Percentiles rank a stretch among this genome's conserved stretches.
Evolutionary conservation across 2,797 vertebrate genomes (phyloP).

Genomic region (Atherinosoma microstoma): DNA sequence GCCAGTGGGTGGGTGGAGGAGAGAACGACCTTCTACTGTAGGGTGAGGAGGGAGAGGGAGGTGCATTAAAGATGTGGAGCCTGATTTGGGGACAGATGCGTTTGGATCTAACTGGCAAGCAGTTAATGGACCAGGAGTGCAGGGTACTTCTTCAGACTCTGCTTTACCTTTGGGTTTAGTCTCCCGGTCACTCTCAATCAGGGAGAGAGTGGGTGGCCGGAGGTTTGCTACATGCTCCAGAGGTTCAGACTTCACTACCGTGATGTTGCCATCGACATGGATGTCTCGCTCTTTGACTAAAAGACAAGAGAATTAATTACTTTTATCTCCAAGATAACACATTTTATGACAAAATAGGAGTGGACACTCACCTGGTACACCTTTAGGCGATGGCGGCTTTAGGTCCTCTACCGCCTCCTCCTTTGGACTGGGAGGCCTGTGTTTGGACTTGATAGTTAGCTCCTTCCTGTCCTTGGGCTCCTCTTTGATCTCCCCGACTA

Average conservation of each 20-base stretch:
- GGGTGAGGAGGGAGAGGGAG: conserved; percentile 80
- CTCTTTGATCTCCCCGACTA: conserved; percentile 62
- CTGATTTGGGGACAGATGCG: conserved; percentile 69
- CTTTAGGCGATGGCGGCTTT: conserved; percentile 79
- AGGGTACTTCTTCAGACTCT: conserved; percentile 81
- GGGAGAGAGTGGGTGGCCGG: conserved; percentile 81
- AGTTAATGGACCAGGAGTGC: conserved; percentile 78
- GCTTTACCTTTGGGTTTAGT: conserved; percentile 72
- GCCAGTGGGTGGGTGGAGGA: conserved; percentile 79
- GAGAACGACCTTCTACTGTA: conserved; percentile 75
- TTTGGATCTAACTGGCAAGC: conserved; percentile 71
- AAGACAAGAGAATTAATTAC: conserved; percentile 23
- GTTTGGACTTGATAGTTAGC: conserved; percentile 54
- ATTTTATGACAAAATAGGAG: neutral
- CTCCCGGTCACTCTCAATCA: conserved; percentile 81
- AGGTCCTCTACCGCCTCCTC: conserved; percentile 64
- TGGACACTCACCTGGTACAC: conserved; percentile 76
- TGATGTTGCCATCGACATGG: conserved; percentile 65
- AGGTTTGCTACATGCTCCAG: conserved; percentile 69
- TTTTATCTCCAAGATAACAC: neutral
- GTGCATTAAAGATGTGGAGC: conserved; percentile 79
- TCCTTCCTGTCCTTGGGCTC: conserved; percentile 53
- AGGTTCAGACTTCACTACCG: conserved; percentile 73
- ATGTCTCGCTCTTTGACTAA: conserved; percentile 70
- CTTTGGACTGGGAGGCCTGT: conserved; percentile 68